Evolutionary conservation across 2,797 vertebrate genomes (phyloP).

Genomic region (Kryptolebias ocellatus): DNA sequence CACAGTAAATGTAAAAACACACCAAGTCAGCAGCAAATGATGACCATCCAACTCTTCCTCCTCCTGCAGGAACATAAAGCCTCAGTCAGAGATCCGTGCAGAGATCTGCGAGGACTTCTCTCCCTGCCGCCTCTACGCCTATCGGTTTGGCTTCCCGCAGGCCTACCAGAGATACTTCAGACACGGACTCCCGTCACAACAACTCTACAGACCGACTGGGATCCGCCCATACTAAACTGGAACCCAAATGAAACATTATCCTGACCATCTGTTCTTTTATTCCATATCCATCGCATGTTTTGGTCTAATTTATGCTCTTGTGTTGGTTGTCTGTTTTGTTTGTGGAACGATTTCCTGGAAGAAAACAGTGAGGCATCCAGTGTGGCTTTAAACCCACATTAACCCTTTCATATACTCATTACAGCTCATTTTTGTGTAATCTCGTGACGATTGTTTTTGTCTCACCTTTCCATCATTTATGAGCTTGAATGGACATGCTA

Average conservation of each 20-base stretch:
- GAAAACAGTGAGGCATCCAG: constrained; percentile 21
- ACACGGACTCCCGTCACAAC: constrained; percentile 32
- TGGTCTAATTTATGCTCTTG: constrained; percentile 30
- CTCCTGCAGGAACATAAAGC: constrained; percentile 82
- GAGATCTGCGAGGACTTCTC: constrained; percentile 90
- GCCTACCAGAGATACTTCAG: constrained; percentile 88
- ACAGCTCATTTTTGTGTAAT: constrained; percentile 42
- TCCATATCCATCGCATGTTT: constrained; percentile 12
- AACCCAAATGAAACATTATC: background rate
- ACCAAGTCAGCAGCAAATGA: background rate
- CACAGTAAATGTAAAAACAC: background rate
- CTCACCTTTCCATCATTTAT: constrained; percentile 45
- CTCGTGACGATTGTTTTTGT: constrained; percentile 53
- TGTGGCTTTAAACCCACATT: constrained; percentile 13
- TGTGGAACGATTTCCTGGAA: background rate
- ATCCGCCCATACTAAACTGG: constrained; percentile 50
- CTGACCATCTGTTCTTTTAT: constrained; percentile 1
- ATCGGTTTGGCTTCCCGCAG: constrained; percentile 76
- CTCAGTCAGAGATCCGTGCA: constrained; percentile 79
- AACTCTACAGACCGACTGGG: constrained; percentile 12
- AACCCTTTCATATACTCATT: constrained; percentile 27
- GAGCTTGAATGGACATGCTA: constrained; percentile 30
- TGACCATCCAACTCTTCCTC: background rate
- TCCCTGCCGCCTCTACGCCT: constrained; percentile 85
- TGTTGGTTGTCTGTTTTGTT: constrained; percentile 28